Evolutionary conservation across 92 coral and sea anemone genomes (phyloP).

Genomic region (Palythoa heliodiscus): DNA sequence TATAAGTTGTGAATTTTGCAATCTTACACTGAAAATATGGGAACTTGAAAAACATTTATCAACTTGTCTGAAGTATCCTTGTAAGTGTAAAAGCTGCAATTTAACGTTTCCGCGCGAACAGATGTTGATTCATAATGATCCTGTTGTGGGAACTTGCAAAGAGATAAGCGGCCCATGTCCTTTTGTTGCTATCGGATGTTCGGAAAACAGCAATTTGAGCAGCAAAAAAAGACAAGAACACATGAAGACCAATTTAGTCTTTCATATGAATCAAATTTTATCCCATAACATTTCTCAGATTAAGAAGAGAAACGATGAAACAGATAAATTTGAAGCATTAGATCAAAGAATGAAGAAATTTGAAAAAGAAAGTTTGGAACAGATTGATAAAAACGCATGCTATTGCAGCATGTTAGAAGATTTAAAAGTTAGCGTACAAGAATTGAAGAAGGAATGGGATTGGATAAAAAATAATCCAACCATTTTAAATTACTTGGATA

Average conservation of each 20-base stretch:
- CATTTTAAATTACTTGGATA: too few relatives aligned
- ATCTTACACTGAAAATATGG: too few relatives aligned
- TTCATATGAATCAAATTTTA: not conserved
- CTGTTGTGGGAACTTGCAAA: not conserved
- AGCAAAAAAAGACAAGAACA: not conserved
- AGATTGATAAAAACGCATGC: not conserved
- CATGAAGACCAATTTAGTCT: too few relatives aligned
- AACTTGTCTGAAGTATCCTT: not conserved
- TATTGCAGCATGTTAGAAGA: not conserved
- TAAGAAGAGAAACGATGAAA: not conserved
- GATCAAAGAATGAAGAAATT: too few relatives aligned
- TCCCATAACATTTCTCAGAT: not conserved
- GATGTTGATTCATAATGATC: not conserved
- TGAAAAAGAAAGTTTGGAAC: not conserved
- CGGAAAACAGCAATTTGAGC: not conserved
- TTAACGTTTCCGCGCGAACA: not conserved
- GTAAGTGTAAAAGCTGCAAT: not conserved
- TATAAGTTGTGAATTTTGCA: not conserved
- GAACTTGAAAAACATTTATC: not conserved
- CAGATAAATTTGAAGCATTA: too few relatives aligned
- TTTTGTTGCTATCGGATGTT: not conserved
- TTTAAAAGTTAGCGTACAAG: not conserved
- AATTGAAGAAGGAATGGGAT: too few relatives aligned
- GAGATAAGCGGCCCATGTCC: not conserved
- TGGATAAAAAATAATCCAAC: too few relatives aligned